These are phyloP conservation scores for Pantherophis alleghaniensis DNA, from an alignment of 2,797 vertebrate species.

Conservation along the genomic window DNA sequence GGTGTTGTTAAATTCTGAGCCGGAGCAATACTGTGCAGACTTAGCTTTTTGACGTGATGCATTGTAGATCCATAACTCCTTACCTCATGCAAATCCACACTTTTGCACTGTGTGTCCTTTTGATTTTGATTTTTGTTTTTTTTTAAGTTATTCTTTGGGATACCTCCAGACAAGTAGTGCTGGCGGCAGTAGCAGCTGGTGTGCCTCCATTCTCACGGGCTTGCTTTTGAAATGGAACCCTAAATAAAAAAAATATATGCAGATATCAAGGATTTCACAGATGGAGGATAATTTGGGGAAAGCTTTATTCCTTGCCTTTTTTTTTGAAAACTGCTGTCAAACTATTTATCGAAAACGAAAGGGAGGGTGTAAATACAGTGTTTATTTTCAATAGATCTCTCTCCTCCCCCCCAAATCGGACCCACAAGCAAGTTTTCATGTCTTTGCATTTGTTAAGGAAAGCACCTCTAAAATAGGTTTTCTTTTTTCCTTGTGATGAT, in stretches of 20 bases:
- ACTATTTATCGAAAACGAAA: slow-evolving; percentile 45
- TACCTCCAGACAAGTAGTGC: slow-evolving; percentile 57
- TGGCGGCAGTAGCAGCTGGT: neutral
- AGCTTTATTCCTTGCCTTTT: slow-evolving; percentile 36
- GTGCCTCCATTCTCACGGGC: neutral
- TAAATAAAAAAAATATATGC: neutral
- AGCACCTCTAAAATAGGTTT: slow-evolving; percentile 45
- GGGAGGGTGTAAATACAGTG: slow-evolving; percentile 69
- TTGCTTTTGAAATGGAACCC: neutral
- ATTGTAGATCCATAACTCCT: slow-evolving; percentile 36
- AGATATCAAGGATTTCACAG: neutral
- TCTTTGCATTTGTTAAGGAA: slow-evolving; percentile 63
- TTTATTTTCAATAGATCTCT: slow-evolving; percentile 65
- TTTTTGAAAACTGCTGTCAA: slow-evolving; percentile 42
- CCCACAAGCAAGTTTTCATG: slow-evolving; percentile 54
- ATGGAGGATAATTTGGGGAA: neutral
- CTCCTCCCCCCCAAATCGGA: slow-evolving; percentile 26
- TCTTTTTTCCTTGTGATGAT: neutral
- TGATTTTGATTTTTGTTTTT: slow-evolving; percentile 19
- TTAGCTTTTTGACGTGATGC: neutral
- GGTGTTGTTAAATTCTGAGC: slow-evolving; percentile 26
- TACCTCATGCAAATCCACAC: slow-evolving; percentile 70
- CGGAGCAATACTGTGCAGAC: slow-evolving; percentile 19
- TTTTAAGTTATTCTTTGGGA: slow-evolving; percentile 41
- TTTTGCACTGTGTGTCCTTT: slow-evolving; percentile 68